Conservation (phyloP, 2,888 invertebrate genomes). For the Gandaritis pyraliata region DNA sequence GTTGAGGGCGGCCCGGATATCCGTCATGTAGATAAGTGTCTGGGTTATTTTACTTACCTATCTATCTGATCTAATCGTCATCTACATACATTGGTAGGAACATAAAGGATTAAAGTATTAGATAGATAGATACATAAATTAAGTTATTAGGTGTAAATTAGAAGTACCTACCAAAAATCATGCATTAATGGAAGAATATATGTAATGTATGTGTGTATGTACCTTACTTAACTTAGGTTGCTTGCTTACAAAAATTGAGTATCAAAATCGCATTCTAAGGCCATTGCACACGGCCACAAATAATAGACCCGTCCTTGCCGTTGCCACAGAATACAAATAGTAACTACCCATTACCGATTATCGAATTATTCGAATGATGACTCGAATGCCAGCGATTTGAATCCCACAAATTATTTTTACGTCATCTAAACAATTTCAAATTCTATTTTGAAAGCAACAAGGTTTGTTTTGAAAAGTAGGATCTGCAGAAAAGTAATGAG, state of each 20-base stretch:
- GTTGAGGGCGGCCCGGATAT: slow-evolving; percentile 36
- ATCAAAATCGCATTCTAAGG: slow-evolving; percentile 50
- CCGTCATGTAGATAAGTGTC: slow-evolving; percentile 20
- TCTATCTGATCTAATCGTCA: background rate
- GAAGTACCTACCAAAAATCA: no score
- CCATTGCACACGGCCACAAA: slow-evolving; percentile 58
- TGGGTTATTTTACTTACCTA: background rate
- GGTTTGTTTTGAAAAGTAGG: slow-evolving; percentile 42
- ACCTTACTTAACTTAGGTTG: no score
- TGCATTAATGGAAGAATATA: no score
- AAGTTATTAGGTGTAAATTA: no score
- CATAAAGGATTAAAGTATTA: no score
- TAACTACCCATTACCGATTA: slow-evolving; percentile 58
- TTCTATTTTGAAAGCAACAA: slow-evolving; percentile 42
- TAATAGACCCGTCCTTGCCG: slow-evolving; percentile 62
- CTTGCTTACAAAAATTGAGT: slow-evolving; percentile 1
- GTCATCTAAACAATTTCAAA: slow-evolving; percentile 42
- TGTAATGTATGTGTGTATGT: no score
- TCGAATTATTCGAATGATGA: slow-evolving; percentile 70
- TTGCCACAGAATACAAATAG: slow-evolving; percentile 39
- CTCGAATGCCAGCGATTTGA: slow-evolving; percentile 57
- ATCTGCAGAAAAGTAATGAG: slow-evolving; percentile 66
- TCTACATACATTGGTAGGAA: background rate
- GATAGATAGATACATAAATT: no score
- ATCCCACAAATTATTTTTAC: slow-evolving; percentile 52